Evolutionary conservation across 2,888 invertebrate genomes (phyloP).

Genomic region (Argyresthia goedartella): DNA sequence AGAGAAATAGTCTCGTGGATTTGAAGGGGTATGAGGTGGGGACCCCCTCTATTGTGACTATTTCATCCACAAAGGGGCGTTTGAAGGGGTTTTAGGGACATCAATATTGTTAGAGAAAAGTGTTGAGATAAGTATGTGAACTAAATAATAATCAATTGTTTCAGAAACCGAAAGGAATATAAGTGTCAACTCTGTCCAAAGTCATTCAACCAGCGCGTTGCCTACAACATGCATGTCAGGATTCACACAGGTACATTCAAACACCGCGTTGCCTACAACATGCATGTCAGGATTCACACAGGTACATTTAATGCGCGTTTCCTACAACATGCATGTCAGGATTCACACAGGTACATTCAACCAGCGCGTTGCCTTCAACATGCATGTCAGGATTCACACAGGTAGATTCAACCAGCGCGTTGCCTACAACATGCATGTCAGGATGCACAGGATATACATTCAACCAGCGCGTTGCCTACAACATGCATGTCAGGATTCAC

Average conservation of each 20-base stretch:
- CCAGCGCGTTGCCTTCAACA: slow-evolving; percentile 88
- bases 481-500: slow-evolving; percentile 88
- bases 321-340: slow-evolving; percentile 76
- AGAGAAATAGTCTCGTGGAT: too few relatives aligned
- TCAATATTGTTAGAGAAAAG: too few relatives aligned
- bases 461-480: slow-evolving; percentile 88
- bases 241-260: slow-evolving; percentile 88
- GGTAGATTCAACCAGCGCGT: slow-evolving; percentile 86
- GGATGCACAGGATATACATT: slow-evolving; percentile 61
- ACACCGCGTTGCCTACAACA: slow-evolving; percentile 88
- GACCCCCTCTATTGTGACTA: too few relatives aligned
- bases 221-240: slow-evolving; percentile 89
- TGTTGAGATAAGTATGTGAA: too few relatives aligned
- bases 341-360: slow-evolving; percentile 69
- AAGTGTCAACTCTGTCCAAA: slow-evolving; percentile 85
- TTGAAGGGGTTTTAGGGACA: too few relatives aligned
- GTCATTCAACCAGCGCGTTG: slow-evolving; percentile 87
- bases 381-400: slow-evolving; percentile 88
- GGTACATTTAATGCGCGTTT: slow-evolving; percentile 87
- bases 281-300: slow-evolving; percentile 88
- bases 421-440: slow-evolving; percentile 89
- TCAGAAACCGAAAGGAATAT: slow-evolving; percentile 82
- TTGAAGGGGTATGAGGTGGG: too few relatives aligned
- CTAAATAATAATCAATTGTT: slow-evolving; percentile 13
- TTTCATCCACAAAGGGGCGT: too few relatives aligned